phyloP scores from a whole-genome alignment of 2,113 vertebrate species.

The Anser cygnoides region DNA sequence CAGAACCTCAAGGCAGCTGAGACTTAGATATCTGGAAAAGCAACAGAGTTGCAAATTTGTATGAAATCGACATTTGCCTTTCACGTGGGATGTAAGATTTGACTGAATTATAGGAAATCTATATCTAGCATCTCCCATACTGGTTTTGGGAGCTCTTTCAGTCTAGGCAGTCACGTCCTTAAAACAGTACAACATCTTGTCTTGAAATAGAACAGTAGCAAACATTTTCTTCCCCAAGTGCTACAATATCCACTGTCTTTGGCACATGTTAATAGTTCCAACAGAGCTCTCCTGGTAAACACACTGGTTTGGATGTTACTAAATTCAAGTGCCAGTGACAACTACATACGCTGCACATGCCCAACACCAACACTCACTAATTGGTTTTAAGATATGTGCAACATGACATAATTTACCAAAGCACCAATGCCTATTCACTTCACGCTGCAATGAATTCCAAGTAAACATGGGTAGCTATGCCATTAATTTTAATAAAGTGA shows the following conservation, averaged over 20 bases:
- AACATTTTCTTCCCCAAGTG: background rate
- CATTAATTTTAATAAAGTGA: constrained; percentile 55
- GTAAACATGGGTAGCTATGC: constrained; percentile 34
- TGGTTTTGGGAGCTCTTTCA: background rate
- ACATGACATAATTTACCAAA: constrained; percentile 47
- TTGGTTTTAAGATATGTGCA: constrained; percentile 19
- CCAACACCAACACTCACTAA: constrained; percentile 12
- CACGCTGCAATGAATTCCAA: constrained; percentile 39
- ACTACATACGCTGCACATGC: background rate
- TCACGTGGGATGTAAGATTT: background rate
- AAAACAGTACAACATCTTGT: background rate
- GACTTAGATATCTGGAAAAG: background rate
- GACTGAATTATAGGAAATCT: background rate
- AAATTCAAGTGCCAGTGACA: constrained; percentile 36
- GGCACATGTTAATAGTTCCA: background rate
- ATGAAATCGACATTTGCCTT: background rate
- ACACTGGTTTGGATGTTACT: background rate
- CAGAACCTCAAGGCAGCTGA: background rate
- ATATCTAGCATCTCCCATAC: background rate
- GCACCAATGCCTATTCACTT: constrained; percentile 39
- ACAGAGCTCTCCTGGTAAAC: background rate
- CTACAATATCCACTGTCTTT: background rate
- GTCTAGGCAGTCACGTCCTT: background rate
- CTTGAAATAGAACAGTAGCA: background rate
- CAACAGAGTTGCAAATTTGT: background rate